Evolutionary conservation across 2,797 vertebrate genomes (phyloP).

Genomic region (Naso thynnoides): DNA sequence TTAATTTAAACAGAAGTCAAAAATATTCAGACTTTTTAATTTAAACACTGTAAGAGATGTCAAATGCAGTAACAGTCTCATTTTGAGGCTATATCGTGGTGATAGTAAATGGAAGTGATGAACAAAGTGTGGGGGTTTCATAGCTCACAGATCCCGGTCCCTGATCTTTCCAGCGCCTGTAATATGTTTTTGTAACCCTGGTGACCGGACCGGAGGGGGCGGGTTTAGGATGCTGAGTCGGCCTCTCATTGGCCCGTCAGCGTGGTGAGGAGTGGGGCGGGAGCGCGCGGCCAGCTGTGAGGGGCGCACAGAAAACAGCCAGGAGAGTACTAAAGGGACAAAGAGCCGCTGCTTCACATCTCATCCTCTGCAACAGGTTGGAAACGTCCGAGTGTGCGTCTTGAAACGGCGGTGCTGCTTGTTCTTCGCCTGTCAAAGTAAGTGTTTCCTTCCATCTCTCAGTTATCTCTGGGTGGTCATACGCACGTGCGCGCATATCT

Average conservation of each 20-base stretch:
- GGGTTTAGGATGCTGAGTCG: slow-evolving; percentile 77
- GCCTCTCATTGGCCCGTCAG: slow-evolving; percentile 61
- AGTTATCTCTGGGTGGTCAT: background rate
- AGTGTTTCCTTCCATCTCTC: slow-evolving; percentile 32
- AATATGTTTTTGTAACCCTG: slow-evolving; percentile 59
- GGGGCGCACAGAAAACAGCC: slow-evolving; percentile 27
- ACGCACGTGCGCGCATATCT: slow-evolving; percentile 31
- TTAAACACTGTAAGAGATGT: background rate
- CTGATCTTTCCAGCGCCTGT: background rate
- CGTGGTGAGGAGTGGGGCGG: slow-evolving; percentile 47
- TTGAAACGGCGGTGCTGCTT: background rate
- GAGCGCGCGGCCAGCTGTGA: slow-evolving; percentile 61
- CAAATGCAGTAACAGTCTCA: background rate
- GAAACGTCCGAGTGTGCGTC: background rate
- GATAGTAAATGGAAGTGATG: background rate
- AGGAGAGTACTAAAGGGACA: slow-evolving; percentile 45
- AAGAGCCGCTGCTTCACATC: slow-evolving; percentile 41
- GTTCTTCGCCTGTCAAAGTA: slow-evolving; percentile 47
- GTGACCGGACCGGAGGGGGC: slow-evolving; percentile 51
- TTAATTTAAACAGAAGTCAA: background rate
- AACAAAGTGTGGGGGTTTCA: background rate
- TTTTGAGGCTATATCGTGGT: background rate
- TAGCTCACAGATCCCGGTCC: background rate
- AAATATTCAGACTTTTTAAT: background rate
- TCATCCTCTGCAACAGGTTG: slow-evolving; percentile 36